Conservation (phyloP, 1,140 invertebrate genomes). For the Platorchestia sp. region DNA sequence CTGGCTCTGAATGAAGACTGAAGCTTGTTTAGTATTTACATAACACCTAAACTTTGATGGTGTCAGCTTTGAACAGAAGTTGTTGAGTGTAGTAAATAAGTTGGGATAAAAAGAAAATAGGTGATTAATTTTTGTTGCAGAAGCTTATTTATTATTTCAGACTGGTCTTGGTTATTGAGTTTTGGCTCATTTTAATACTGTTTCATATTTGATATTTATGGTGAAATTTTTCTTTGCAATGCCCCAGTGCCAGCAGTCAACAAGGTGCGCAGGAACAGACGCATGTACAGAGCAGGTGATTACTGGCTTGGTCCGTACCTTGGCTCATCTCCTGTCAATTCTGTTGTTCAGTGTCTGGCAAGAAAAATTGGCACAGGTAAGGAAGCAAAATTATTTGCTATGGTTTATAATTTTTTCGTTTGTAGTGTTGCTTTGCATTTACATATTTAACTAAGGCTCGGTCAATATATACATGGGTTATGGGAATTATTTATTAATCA, state of each 20-base stretch:
- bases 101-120: too few species aligned
- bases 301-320: slow-evolving; percentile 81
- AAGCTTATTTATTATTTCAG: background rate
- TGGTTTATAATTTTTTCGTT: background rate
- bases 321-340: slow-evolving; percentile 82
- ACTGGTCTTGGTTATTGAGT: background rate
- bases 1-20: too few species aligned
- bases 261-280: slow-evolving; percentile 57
- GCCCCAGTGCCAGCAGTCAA: slow-evolving; percentile 60
- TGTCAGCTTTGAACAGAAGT: too few species aligned
- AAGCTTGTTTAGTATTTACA: too few species aligned
- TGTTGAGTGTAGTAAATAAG: too few species aligned
- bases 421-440: background rate
- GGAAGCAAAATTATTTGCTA: background rate
- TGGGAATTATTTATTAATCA: background rate
- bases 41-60: too few species aligned
- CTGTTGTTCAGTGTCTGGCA: slow-evolving; percentile 84
- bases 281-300: slow-evolving; percentile 71
- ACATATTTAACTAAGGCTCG: background rate
- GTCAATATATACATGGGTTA: background rate
- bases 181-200: background rate
- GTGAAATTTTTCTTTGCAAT: background rate
- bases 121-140: too few species aligned
- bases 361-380: slow-evolving; percentile 79
- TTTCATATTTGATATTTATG: background rate